A percentile compares a stretch with the other conserved stretches of the same genome.
Evolutionary conservation across 2,797 vertebrate species (phyloP).

Genomic region (Malurus leucopterus): DNA sequence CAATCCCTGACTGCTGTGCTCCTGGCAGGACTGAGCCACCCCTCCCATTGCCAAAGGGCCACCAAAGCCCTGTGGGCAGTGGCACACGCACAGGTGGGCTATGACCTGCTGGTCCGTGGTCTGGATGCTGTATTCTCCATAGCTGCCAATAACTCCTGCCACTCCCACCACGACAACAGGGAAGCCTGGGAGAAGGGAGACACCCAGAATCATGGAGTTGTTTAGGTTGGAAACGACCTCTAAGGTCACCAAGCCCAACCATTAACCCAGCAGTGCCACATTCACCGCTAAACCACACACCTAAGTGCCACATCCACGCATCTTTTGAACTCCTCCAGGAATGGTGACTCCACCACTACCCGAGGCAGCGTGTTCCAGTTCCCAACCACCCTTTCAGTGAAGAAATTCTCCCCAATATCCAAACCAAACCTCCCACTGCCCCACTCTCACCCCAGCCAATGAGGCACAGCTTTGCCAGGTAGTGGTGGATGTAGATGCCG

Average conservation of each 20-base stretch:
- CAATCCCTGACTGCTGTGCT: fast-evolving
- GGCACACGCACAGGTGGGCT: slow-evolving; percentile 46
- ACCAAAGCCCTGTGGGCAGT: not conserved
- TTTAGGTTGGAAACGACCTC: not conserved
- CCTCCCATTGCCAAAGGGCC: not conserved
- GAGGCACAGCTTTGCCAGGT: slow-evolving; percentile 79
- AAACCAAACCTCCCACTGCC: not conserved
- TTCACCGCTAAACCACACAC: not conserved
- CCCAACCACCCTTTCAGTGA: not conserved
- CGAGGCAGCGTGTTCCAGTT: not conserved
- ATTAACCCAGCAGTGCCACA: not conserved
- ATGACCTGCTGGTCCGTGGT: not conserved
- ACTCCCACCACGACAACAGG: slow-evolving; percentile 48
- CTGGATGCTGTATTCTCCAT: slow-evolving; percentile 11
- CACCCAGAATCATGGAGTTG: not conserved
- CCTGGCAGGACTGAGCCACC: not conserved
- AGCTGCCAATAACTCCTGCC: slow-evolving; percentile 46
- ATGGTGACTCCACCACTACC: not conserved
- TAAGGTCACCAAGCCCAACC: not conserved
- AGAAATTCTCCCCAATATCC: not conserved
- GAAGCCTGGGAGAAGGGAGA: slow-evolving; percentile 39
- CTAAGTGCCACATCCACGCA: not conserved
- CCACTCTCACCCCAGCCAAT: slow-evolving; percentile 78
- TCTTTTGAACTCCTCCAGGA: not conserved
- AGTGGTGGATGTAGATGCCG: slow-evolving; percentile 76